phyloP scores from a whole-genome alignment of 2,113 vertebrate genomes.

The Fulmarus glacialis region DNA sequence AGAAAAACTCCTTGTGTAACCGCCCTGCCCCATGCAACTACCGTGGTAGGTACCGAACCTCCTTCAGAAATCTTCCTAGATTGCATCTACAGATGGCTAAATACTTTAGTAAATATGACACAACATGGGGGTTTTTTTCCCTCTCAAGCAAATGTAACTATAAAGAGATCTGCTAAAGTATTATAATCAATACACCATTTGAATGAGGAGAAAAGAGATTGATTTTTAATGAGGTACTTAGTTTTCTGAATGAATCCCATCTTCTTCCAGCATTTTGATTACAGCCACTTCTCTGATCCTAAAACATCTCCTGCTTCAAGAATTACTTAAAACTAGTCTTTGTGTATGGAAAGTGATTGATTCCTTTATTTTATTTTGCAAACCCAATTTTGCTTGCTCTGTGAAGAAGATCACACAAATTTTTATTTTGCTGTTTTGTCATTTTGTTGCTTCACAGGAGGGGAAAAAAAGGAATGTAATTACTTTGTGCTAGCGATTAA shows the following conservation, averaged over 20 bases:
- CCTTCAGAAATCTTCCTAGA: accelerated
- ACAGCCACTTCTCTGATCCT: not conserved
- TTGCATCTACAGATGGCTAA: accelerated
- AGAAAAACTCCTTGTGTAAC: not conserved
- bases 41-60: accelerated
- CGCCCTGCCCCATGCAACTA: accelerated
- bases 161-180: not conserved
- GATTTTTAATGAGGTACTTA: not conserved
- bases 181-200: not conserved
- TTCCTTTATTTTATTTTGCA: not conserved
- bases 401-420: not conserved
- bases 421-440: not conserved
- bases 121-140: accelerated
- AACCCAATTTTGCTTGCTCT: not conserved
- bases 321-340: not conserved
- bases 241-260: not conserved
- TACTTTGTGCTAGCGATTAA: not conserved
- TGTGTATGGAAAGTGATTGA: not conserved
- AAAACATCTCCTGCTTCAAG: not conserved
- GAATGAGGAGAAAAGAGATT: not conserved
- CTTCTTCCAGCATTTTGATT: not conserved
- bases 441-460: not conserved
- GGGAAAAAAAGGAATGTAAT: not conserved
- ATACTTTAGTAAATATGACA: not conserved
- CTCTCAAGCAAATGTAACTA: not conserved